Evolutionary conservation across 1,140 invertebrate species (phyloP).

Genomic region (Diachasma alloeum): DNA sequence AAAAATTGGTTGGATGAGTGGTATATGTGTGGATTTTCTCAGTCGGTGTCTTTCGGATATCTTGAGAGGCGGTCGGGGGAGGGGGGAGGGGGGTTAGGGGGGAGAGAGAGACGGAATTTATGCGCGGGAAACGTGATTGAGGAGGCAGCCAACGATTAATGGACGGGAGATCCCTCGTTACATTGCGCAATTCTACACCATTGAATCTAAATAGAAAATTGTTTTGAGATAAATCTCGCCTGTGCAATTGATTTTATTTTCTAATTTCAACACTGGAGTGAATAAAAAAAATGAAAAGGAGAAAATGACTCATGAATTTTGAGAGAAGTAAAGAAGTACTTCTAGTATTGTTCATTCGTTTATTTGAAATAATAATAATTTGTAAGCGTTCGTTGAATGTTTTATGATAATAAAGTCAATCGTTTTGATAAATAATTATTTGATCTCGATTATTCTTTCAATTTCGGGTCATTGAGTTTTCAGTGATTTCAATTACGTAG

Average conservation of each 20-base stretch:
- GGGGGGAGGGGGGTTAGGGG: background rate
- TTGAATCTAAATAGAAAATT: slow-evolving; percentile 26
- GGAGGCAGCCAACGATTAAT: slow-evolving; percentile 31
- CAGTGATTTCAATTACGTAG: too few relatives aligned
- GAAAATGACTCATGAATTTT: background rate
- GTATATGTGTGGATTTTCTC: too few relatives aligned
- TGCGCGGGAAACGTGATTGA: slow-evolving; percentile 27
- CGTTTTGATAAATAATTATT: too few relatives aligned
- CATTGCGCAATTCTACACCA: slow-evolving; percentile 19
- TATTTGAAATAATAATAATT: too few relatives aligned
- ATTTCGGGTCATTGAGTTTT: too few relatives aligned
- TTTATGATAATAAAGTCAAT: too few relatives aligned
- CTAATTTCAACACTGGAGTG: background rate
- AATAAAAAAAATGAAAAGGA: too few relatives aligned
- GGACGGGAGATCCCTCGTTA: slow-evolving; percentile 24
- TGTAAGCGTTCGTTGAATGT: too few relatives aligned
- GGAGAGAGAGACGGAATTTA: slow-evolving; percentile 21
- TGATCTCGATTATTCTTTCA: too few relatives aligned
- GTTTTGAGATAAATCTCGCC: background rate
- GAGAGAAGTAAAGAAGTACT: background rate
- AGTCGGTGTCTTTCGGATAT: background rate
- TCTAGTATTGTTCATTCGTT: too few relatives aligned
- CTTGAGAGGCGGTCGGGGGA: slow-evolving; percentile 2
- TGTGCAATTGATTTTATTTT: background rate
- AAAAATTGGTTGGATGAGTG: background rate